Percentiles rank a stretch among this genome's conserved stretches.
Evolutionary conservation across 2,888 invertebrate species (phyloP).

Genomic region (Aricia artaxerxes): DNA sequence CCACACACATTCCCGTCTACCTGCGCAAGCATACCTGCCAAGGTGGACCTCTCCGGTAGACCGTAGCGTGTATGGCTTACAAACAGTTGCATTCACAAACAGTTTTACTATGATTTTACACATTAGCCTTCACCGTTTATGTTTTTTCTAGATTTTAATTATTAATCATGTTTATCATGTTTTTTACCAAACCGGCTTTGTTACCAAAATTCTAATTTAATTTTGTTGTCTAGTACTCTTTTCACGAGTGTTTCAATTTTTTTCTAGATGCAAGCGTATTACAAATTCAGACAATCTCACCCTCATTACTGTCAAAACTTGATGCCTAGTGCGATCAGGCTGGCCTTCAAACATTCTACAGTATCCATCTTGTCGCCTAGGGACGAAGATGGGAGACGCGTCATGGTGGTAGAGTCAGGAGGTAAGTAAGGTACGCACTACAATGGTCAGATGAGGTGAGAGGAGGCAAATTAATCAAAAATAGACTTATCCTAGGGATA

Average conservation of each 20-base stretch:
- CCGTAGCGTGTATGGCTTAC: no score
- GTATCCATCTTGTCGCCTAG: conserved; percentile 85
- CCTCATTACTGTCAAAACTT: conserved; percentile 82
- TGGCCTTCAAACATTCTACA: conserved; percentile 83
- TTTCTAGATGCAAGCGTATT: conserved; percentile 85
- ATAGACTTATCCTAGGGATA: no score
- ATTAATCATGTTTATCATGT: no score
- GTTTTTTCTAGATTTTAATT: no score
- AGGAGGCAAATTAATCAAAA: background rate
- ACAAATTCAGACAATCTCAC: conserved; percentile 84
- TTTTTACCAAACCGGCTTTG: no score
- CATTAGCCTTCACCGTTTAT: no score
- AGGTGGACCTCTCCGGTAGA: no score
- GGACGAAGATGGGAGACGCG: conserved; percentile 83
- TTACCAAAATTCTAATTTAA: background rate
- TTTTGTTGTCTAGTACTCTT: background rate
- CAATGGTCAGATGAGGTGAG: background rate
- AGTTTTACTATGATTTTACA: no score
- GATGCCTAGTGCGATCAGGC: conserved; percentile 81
- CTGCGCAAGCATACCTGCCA: no score
- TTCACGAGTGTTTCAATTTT: background rate
- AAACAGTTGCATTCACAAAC: no score
- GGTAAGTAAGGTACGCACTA: conserved; percentile 66
- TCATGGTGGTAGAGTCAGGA: conserved; percentile 86
- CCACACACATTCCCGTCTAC: no score